Percentiles rank a stretch among this genome's conserved stretches.
Conservation (phyloP, 2,797 vertebrate species). For the Muscicapa comitata region DNA sequence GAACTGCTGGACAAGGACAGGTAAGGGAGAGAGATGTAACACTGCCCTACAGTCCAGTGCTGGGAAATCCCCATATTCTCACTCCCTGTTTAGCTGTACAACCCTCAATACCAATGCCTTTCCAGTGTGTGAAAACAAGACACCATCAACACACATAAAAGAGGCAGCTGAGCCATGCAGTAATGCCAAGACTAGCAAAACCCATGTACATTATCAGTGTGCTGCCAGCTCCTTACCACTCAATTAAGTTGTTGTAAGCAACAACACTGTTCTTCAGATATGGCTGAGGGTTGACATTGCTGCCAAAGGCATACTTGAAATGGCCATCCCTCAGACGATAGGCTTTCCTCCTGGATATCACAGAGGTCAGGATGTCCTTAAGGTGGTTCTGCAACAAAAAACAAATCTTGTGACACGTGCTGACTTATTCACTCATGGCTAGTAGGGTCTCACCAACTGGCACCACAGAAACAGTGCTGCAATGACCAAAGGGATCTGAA, state of each 20-base stretch:
- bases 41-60: not conserved
- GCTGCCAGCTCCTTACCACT: conserved; percentile 77
- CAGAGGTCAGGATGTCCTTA: conserved; percentile 91
- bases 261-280: conserved; percentile 94
- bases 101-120: not conserved
- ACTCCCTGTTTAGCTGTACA: not conserved
- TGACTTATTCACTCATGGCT: not conserved
- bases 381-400: conserved; percentile 84
- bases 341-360: conserved; percentile 90
- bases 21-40: not conserved
- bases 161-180: not conserved
- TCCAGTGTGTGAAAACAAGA: not conserved
- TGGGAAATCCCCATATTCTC: not conserved
- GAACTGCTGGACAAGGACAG: not conserved
- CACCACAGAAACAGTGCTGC: not conserved
- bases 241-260: conserved; percentile 87
- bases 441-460: not conserved
- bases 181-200: not conserved
- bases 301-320: conserved; percentile 95
- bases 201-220: not conserved
- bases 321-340: conserved; percentile 90
- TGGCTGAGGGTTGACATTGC: conserved; percentile 88
- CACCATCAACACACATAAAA: not conserved
- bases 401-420: not conserved
- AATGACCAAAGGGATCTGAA: not conserved